Evolutionary conservation across 2,888 invertebrate genomes (phyloP), one percentile per base, ranked within the genome.

Genomic region (Seira musarum): DNA sequence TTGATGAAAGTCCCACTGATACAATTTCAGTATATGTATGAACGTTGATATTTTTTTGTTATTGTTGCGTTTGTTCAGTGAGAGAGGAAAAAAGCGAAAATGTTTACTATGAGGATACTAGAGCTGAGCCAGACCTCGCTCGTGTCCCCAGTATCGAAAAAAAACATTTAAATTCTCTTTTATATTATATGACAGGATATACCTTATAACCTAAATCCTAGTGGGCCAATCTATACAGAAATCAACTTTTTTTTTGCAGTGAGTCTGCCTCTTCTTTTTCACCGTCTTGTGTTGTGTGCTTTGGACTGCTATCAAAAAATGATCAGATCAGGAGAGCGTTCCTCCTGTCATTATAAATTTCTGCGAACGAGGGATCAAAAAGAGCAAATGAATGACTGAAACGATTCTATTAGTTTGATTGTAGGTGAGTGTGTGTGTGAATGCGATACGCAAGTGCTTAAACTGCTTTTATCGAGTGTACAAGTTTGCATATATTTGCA

Each of bases 301-400:
- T 2, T 8, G 3, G 30, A 30, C 30, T 30, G 30, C 30, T 30
- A 53, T 53, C 53, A 53, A 53, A 53, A 53, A 53, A 15, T 15
- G 53, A 53, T 53, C 53, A 17, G 30, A 30, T 30, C 30, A 30
- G 30, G 30, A 30, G 30, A 30, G 8, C 30, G 30, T 30, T 30
- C 30, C 53, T 53, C 53, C 53, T 53, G 53, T 53, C 53, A 53
- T 53, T 53, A 53, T 53, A 53, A 53, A 53, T 53, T 53, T 53
- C 53, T 53, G 53, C 53, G 53, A 53, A 53, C 8, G 53, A 53
- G 53, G 53, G 53, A 53, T 30, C 3, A 30, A 30, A 30, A 30
- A 5, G 53, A 53, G 53, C 53, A 17, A n/a, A 53, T 3, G 53
- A 53, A 53, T 53, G 53, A 53, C 3, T 30, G 30, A 30, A 30